These are phyloP conservation scores for Nemurella pictetii DNA, from an alignment of 2,888 invertebrate genomes.

Conservation along the genomic window DNA sequence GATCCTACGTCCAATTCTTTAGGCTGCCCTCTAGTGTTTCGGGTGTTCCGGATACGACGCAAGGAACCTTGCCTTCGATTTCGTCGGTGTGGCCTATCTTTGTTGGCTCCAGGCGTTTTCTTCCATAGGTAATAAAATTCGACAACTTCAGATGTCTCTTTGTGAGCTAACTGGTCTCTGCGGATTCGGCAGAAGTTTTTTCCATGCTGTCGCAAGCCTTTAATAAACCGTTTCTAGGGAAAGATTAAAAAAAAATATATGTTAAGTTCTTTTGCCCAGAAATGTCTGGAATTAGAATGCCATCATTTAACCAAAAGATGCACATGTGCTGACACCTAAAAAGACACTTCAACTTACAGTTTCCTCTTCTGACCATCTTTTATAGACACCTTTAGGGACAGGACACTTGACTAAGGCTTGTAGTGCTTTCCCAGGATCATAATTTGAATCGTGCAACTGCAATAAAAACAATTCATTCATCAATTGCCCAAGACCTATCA, in stretches of 20 bases:
- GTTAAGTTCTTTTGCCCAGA: conserved; percentile 16
- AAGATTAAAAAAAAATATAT: too few species aligned
- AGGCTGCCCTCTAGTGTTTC: conserved; percentile 72
- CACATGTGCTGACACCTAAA: too few species aligned
- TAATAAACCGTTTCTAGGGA: conserved; percentile 95
- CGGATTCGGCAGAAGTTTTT: conserved; percentile 98
- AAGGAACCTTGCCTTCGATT: conserved; percentile 80
- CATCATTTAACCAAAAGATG: too few species aligned
- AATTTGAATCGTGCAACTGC: conserved; percentile 91
- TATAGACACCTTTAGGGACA: conserved; percentile 94
- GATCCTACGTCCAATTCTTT: conserved; percentile 44
- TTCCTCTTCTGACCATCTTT: conserved; percentile 98
- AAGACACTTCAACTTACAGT: conserved; percentile 59
- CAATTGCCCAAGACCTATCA: not conserved
- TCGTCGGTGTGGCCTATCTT: conserved; percentile 91
- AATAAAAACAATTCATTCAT: conserved; percentile 44
- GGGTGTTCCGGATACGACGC: conserved; percentile 83
- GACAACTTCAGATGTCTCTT: conserved; percentile 96
- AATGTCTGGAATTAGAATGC: too few species aligned
- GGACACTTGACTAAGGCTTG: conserved; percentile 97
- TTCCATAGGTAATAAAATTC: conserved; percentile 98
- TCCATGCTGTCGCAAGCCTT: conserved; percentile 96
- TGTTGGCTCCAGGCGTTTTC: conserved; percentile 97
- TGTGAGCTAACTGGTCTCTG: conserved; percentile 94
- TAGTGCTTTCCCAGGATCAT: conserved; percentile 94